A percentile compares a stretch with the other conserved stretches of the same genome.
phyloP scores from a whole-genome alignment of 2,797 vertebrate genomes.

The Limosa lapponica region DNA sequence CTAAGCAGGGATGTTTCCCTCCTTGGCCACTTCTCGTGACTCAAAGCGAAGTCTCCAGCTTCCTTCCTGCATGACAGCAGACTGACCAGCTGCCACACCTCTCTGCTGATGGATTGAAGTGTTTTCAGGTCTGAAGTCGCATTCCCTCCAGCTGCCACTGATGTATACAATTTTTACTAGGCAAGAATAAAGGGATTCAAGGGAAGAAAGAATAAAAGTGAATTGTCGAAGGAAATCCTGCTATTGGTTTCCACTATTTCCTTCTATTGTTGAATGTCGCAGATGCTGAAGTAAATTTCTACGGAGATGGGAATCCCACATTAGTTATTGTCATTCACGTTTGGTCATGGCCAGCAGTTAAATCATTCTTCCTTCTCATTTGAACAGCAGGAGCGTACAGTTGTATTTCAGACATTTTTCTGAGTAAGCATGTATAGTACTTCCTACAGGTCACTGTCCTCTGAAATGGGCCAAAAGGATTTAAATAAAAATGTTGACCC shows the following conservation, averaged over 20 bases:
- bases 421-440: not conserved
- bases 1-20: not conserved
- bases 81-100: not conserved
- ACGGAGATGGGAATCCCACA: constrained; percentile 4
- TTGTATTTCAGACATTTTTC: constrained; percentile 30
- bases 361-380: not conserved
- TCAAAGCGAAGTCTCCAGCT: not conserved
- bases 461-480: not conserved
- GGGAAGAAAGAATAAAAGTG: constrained; percentile 64
- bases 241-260: constrained; percentile 43
- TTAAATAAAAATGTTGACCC: constrained; percentile 4
- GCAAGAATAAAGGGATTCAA: constrained; percentile 48
- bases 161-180: constrained; percentile 50
- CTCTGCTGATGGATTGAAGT: constrained; percentile 37
- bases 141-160: not conserved
- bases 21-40: not conserved
- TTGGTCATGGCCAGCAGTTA: constrained; percentile 15
- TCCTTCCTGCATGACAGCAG: constrained; percentile 24
- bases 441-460: not conserved
- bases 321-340: constrained; percentile 12
- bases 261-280: constrained; percentile 48
- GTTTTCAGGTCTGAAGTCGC: not conserved
- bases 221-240: constrained; percentile 68
- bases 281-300: constrained; percentile 41
- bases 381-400: not conserved